Base-by-base conservation (phyloP, 2,888 invertebrate species). In the Listrodromus nycthemerus region DNA sequence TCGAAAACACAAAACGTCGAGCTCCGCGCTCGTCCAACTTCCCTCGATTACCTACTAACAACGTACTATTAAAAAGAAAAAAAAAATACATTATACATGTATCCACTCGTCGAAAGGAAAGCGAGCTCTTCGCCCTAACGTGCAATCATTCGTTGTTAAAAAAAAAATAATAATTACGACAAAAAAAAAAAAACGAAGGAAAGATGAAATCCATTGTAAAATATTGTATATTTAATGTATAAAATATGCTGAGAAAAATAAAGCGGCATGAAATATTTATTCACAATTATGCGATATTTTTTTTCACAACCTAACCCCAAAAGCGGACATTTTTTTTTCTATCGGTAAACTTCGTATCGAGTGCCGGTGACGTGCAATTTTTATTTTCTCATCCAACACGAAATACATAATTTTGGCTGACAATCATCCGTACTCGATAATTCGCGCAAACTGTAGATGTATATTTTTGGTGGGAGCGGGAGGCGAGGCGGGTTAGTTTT, bases 191-290 rank as follows among this genome's bases (percentile, higher is more conserved):
- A 66, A 84, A 61, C 45, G 73, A 78, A 24, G 45, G 75, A 82
- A 85, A 81, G 73, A 82, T 61, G 78, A 71, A 79, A 82, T 82
- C 77, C 88, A 89, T 82, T 92, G 90, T 91, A 91, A 91, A 86
- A 91, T 92, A 92, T 89, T 92, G 92, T 92, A 92, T 79, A 83
- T 86, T 89, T 91, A 90, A 89, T 90, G 89, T 89, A 87, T 86
- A 89, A 84, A 86, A 84, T 82, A 86, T 88, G 83, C 86, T 89
- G 87, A 84, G 69, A 73, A 89, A 74, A 92, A 92, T 92, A 92
- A 92, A 92, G 90, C 91, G 83, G 80, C 89, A 89, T 80, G 87
- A 88, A 89, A 91, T 92, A 92, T 92, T 92, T 92, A 92, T 92
- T 92, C 92, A 92, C 89, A 86, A 84, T 41, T n/a, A 16, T 61